Evolutionary conservation across 2,113 vertebrate species (phyloP).

Genomic region (Sinocyclocheilus anshuiensis): DNA sequence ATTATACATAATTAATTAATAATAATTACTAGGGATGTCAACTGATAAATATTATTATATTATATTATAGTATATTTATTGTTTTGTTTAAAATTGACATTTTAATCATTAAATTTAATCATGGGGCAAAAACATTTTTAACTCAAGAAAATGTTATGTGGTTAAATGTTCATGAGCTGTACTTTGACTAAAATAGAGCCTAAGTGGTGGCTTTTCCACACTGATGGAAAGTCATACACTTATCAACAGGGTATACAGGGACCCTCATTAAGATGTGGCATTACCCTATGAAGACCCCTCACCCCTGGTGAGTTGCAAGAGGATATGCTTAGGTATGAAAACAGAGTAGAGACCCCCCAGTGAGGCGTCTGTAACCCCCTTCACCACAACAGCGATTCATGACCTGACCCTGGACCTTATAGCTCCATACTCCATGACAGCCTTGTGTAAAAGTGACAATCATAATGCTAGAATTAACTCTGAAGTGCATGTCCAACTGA

Average conservation of each 20-base stretch:
- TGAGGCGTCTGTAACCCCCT: constrained; percentile 37
- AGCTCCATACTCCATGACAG: neutral
- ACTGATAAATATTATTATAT: neutral
- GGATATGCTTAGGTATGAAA: neutral
- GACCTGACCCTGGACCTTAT: constrained; percentile 38
- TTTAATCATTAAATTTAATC: too few species aligned
- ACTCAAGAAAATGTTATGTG: too few species aligned
- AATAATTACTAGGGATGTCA: too few species aligned
- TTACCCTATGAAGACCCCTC: neutral
- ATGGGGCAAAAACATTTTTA: too few species aligned
- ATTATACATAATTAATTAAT: too few species aligned
- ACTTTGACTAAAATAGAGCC: neutral
- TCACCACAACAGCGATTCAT: constrained; percentile 5
- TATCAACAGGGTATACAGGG: neutral
- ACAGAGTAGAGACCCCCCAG: neutral
- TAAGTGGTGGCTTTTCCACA: neutral
- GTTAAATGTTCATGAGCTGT: neutral
- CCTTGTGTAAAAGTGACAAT: constrained; percentile 29
- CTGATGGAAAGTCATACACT: neutral
- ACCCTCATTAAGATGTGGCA: neutral
- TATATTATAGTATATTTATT: neutral
- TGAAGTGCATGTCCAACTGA: neutral
- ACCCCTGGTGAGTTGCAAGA: neutral
- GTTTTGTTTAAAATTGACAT: neutral
- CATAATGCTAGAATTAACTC: constrained; percentile 20